Evolutionary conservation across 1,140 invertebrate genomes (phyloP).

Genomic region (Drosophila kanapiae): DNA sequence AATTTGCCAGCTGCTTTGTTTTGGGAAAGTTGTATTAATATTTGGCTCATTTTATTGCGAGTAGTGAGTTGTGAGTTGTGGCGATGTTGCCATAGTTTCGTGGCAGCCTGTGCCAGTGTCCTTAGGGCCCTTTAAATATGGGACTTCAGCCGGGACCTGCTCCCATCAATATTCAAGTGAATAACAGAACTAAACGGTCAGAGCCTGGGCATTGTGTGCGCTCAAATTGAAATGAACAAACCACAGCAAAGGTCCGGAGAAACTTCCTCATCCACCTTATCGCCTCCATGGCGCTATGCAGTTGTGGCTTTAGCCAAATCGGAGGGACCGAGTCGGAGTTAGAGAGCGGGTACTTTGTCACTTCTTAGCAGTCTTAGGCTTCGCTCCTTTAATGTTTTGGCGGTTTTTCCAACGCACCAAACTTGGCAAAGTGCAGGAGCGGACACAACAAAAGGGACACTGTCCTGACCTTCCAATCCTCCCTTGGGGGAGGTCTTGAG

Average conservation of each 20-base stretch:
- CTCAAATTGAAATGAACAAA: conserved; percentile 32
- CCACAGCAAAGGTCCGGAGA: conserved; percentile 38
- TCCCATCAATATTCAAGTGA: background rate
- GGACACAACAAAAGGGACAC: conserved; percentile 5
- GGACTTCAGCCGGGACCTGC: too few species aligned
- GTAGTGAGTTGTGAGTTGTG: too few species aligned
- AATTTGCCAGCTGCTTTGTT: conserved; percentile 24
- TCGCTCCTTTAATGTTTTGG: conserved; percentile 16
- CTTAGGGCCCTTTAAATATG: background rate
- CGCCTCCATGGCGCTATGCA: conserved; percentile 7
- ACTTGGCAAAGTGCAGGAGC: background rate
- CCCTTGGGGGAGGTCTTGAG: background rate
- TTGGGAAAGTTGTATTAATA: conserved; percentile 31
- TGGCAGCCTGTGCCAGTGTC: background rate
- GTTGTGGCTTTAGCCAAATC: conserved; percentile 39
- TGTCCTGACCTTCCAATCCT: too few species aligned
- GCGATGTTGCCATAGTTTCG: background rate
- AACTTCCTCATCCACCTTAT: conserved; percentile 30
- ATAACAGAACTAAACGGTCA: background rate
- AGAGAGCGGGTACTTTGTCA: conserved; percentile 43
- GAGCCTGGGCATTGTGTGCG: conserved; percentile 9
- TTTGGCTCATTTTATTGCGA: conserved; percentile 20
- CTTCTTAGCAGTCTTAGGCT: conserved; percentile 37
- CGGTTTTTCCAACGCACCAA: conserved; percentile 10
- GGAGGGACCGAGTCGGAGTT: conserved; percentile 6